These are phyloP conservation scores for Strix aluco DNA, from an alignment of 2,113 vertebrate genomes.

Conservation along the genomic window DNA sequence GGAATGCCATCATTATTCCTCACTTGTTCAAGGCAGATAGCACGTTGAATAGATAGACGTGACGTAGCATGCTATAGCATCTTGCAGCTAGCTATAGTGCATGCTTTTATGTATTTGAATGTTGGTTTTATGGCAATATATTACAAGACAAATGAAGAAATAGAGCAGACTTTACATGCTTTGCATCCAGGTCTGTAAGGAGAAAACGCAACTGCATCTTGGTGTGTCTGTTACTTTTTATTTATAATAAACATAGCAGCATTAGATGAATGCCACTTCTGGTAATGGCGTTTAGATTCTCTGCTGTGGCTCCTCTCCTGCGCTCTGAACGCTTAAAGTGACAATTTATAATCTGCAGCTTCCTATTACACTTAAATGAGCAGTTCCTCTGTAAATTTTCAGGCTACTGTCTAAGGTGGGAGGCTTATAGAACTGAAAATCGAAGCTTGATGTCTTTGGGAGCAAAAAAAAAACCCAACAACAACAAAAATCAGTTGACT, in stretches of 20 bases:
- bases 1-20: background rate
- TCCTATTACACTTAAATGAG: background rate
- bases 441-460: background rate
- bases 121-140: background rate
- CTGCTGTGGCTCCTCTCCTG: background rate
- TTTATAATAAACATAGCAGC: background rate
- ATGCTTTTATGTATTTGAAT: rapidly evolving
- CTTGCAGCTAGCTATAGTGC: background rate
- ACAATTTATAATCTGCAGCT: background rate
- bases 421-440: background rate
- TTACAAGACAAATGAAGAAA: background rate
- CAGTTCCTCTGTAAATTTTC: background rate
- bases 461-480: background rate
- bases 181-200: background rate
- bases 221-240: background rate
- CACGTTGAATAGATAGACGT: background rate
- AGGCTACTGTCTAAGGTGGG: background rate
- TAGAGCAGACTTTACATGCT: background rate
- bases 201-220: background rate
- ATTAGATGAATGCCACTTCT: background rate
- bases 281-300: background rate
- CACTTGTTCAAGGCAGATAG: background rate
- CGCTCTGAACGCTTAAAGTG: background rate
- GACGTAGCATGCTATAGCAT: rapidly evolving
- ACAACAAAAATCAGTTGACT: background rate